Base-by-base conservation (phyloP, 2,113 vertebrate species). In the Sciurus niger region DNA sequence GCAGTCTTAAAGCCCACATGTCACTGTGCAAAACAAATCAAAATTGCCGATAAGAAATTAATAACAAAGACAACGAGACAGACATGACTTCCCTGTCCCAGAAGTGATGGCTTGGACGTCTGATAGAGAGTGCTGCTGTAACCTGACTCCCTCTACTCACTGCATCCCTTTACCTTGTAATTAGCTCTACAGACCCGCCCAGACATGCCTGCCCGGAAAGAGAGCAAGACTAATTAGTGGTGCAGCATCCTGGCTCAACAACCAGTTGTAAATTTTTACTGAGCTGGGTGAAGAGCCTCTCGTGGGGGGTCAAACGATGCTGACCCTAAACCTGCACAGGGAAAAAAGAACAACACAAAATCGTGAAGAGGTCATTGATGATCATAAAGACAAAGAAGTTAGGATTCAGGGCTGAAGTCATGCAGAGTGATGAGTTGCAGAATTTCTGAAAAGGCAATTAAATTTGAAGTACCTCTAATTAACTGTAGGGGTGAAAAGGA, bases 391-490 rank as follows among this genome's bases (percentile, higher is more conserved):
- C 7, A 74, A 53, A 72, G 25, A 94, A 93, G n/a, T 91, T 76
- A 83, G 63, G 74, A 84, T 96, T 86, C 55, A 70, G 92, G n/a
- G 84, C 16, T 68, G 92, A 97, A 60, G 12, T 37, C 70, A 70
- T 8, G 32, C 70, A 88, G 84, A 95, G 58, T 91, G 97, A 97
- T 58, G 74, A 96, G 34, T 48, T 70, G 13, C 80, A 91, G 63
- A 72, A 92, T 74, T 97, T 96, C 60, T 96, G 93, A 77, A 97
- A 95, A 48, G 92, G 46, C 13, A 91, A 95, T 60, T 97, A 95
- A 93, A 97, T 68, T 93, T 91, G 82, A 58, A 98, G 96, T 96
- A 65, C 67, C 89, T 97, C 94, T 98, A 97, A 97, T 94, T 93
- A 98, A 89, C 84, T 94, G 79, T 48, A 90, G 94, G 88, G 94